A percentile compares a stretch with the other conserved stretches of the same genome.
These are phyloP conservation scores for Eristalis tenax DNA, from an alignment of 2,888 invertebrate species.

Conservation along the genomic window DNA sequence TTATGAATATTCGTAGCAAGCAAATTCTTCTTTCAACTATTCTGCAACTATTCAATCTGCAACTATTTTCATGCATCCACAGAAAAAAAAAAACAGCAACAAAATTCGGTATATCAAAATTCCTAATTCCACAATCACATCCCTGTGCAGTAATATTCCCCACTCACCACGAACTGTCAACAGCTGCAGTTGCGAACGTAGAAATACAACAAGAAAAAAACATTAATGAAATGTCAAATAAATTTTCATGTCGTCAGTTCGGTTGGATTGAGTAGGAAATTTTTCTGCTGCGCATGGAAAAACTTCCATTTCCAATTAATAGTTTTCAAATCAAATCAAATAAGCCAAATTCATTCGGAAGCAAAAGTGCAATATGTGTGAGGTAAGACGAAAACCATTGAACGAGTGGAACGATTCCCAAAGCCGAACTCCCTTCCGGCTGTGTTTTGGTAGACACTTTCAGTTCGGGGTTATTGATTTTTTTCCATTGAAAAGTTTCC, in stretches of 20 bases:
- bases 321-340: conserved; percentile 3
- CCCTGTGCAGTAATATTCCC: conserved; percentile 23
- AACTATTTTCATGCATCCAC: background rate
- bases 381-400: conserved; percentile 43
- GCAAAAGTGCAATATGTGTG: conserved; percentile 26
- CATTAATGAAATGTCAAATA: conserved; percentile 54
- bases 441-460: conserved; percentile 65
- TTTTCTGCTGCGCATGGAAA: conserved; percentile 34
- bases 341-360: background rate
- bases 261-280: conserved; percentile 21
- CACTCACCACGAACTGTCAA: conserved; percentile 14
- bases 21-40: too few species aligned
- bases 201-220: conserved; percentile 34
- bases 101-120: too few species aligned
- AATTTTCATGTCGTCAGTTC: conserved; percentile 59
- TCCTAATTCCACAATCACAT: background rate
- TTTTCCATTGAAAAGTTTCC: conserved; percentile 50
- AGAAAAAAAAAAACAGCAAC: background rate
- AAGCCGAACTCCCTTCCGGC: conserved; percentile 41
- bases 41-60: too few species aligned
- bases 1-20: too few species aligned
- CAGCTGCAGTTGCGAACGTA: background rate
- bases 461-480: conserved; percentile 63
- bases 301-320: conserved; percentile 24
- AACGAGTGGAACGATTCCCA: background rate